Evolutionary conservation across 2,888 invertebrate genomes (phyloP).

Genomic region (Meta bourneti): DNA sequence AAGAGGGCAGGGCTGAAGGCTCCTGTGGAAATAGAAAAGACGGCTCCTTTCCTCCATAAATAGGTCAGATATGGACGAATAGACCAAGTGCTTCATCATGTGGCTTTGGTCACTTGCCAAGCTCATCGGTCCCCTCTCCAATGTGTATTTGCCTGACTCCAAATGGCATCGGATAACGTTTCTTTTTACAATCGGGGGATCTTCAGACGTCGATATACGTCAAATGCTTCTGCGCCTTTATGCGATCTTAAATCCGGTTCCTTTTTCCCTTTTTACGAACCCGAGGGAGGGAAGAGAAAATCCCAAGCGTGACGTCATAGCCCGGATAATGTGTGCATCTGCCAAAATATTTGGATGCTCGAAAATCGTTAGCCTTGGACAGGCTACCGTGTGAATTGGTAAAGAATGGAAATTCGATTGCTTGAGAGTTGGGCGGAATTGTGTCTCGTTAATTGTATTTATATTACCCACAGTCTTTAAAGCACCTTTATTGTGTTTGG

Average conservation of each 20-base stretch:
- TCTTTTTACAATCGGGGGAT: conserved; percentile 24
- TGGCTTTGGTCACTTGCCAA: conserved; percentile 70
- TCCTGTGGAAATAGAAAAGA: background rate
- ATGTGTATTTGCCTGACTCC: conserved; percentile 19
- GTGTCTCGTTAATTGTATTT: too few relatives aligned
- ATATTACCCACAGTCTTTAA: too few relatives aligned
- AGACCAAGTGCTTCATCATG: conserved; percentile 62
- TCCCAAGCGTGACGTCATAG: conserved; percentile 29
- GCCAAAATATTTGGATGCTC: background rate
- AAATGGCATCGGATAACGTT: conserved; percentile 51
- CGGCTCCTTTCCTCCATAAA: conserved; percentile 22
- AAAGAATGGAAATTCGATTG: too few relatives aligned
- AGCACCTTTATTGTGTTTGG: too few relatives aligned
- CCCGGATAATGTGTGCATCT: background rate
- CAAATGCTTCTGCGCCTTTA: conserved; percentile 54
- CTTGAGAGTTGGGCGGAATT: too few relatives aligned
- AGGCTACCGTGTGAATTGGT: too few relatives aligned
- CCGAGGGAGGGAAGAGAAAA: background rate
- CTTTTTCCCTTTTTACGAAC: background rate
- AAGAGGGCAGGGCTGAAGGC: background rate
- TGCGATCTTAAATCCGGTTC: conserved; percentile 7
- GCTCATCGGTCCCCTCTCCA: background rate
- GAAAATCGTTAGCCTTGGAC: background rate
- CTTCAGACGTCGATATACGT: conserved; percentile 57
- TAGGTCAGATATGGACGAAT: conserved; percentile 64